Percentiles rank a stretch among this genome's conserved stretches.
These are phyloP conservation scores for Siderastrea siderea DNA, from an alignment of 92 coral and sea anemone genomes.

Conservation along the genomic window DNA sequence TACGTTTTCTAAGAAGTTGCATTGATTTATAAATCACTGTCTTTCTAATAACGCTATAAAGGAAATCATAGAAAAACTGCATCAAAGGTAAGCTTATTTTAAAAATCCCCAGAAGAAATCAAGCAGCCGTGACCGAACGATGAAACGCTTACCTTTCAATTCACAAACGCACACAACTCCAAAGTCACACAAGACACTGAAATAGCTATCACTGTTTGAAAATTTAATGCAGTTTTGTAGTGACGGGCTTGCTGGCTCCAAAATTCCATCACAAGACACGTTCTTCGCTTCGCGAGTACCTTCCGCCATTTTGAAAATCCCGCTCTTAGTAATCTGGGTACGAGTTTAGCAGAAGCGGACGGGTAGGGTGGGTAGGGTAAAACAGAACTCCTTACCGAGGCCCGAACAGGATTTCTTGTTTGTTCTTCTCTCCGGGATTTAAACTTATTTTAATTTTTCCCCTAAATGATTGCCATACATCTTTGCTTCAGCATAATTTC, in stretches of 20 bases:
- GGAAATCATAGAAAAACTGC: too few species aligned
- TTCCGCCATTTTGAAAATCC: conserved; percentile 72
- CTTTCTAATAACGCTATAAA: too few species aligned
- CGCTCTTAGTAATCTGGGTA: conserved; percentile 31
- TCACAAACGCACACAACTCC: conserved; percentile 40
- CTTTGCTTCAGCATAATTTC: too few species aligned
- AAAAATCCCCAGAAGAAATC: neutral
- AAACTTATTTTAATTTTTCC: too few species aligned
- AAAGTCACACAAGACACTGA: conserved; percentile 74
- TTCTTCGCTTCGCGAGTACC: neutral
- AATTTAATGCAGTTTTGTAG: conserved; percentile 71
- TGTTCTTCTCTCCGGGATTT: too few species aligned
- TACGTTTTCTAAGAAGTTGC: too few species aligned
- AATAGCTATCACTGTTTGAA: conserved; percentile 43
- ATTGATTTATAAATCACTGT: too few species aligned
- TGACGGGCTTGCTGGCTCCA: conserved; percentile 60
- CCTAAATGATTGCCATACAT: too few species aligned
- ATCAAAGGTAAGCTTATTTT: too few species aligned
- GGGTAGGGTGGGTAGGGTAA: neutral
- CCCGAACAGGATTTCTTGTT: too few species aligned
- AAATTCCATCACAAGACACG: conserved; percentile 23
- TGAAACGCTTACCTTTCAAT: conserved; percentile 39
- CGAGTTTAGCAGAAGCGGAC: neutral
- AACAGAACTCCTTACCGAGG: neutral
- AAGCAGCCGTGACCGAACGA: neutral